Percentiles rank a stretch among this genome's conserved stretches.
Conservation (phyloP, 2,113 vertebrate species). For the zebrafish (Danio rerio) region GRCz12tu NC_133200.1:12331001-12331500, state of each 20-base stretch:
- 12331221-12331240: constrained; percentile 77
- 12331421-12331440: constrained; percentile 43
- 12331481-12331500: neutral
- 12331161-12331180: constrained; percentile 19
- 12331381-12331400: constrained; percentile 1
- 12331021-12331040: neutral
- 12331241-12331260: constrained; percentile 69
- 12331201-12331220: constrained; percentile 71
- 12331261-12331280: constrained; percentile 79
- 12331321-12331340: constrained; percentile 17
- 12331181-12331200: constrained; percentile 21
- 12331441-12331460: constrained; percentile 46
- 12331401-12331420: constrained; percentile 19
- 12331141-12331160: constrained; percentile 18
- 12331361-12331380: constrained; percentile 15
- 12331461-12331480: constrained; percentile 13
- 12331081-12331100: constrained; percentile 1
- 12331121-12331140: constrained; percentile 20
- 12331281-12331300: constrained; percentile 5
- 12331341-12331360: constrained; percentile 16
- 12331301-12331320: neutral
- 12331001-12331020: neutral
- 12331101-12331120: constrained; percentile 43
- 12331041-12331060: constrained; percentile 16
- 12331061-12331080: neutral